These are phyloP conservation scores for Percopsis transmontana DNA, from an alignment of 2,113 vertebrate genomes.

Conservation along the genomic window DNA sequence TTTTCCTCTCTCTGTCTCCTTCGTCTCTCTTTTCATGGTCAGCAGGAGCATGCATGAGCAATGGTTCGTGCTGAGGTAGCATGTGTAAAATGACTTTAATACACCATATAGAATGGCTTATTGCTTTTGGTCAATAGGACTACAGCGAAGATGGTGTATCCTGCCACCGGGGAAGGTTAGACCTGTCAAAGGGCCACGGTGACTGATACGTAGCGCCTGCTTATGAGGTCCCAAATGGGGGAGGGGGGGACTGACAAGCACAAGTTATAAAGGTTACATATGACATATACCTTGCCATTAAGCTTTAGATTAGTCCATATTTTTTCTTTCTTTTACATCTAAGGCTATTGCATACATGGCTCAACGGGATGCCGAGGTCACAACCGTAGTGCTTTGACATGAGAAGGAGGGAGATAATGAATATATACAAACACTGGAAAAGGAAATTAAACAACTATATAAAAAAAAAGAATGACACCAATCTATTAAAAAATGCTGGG, in stretches of 20 bases:
- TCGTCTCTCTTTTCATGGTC: conserved; percentile 81
- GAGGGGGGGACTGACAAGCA: conserved; percentile 82
- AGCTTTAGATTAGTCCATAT: conserved; percentile 86
- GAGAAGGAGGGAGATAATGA: conserved; percentile 52
- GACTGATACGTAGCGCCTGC: conserved; percentile 91
- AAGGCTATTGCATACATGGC: conserved; percentile 81
- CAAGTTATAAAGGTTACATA: conserved; percentile 96
- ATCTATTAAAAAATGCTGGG: conserved; percentile 13
- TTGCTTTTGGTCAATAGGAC: conserved; percentile 99
- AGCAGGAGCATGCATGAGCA: conserved; percentile 98
- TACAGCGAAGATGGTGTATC: conserved; percentile 93
- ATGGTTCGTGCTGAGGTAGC: conserved; percentile 99
- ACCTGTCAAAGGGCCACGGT: conserved; percentile 91
- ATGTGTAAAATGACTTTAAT: conserved; percentile 99
- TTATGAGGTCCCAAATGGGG: conserved; percentile 97
- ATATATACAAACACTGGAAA: conserved; percentile 47
- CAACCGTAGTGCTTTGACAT: conserved; percentile 79
- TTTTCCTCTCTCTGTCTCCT: conserved; percentile 12
- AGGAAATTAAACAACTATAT: conserved; percentile 57
- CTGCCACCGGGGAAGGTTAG: conserved; percentile 98
- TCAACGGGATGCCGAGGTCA: conserved; percentile 81
- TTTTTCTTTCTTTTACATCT: conserved; percentile 80
- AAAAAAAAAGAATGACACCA: conserved; percentile 3
- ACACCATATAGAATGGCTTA: conserved; percentile 99
- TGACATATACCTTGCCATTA: conserved; percentile 90